phyloP scores from a whole-genome alignment of 2,888 invertebrate species.

The Serripes groenlandicus region DNA sequence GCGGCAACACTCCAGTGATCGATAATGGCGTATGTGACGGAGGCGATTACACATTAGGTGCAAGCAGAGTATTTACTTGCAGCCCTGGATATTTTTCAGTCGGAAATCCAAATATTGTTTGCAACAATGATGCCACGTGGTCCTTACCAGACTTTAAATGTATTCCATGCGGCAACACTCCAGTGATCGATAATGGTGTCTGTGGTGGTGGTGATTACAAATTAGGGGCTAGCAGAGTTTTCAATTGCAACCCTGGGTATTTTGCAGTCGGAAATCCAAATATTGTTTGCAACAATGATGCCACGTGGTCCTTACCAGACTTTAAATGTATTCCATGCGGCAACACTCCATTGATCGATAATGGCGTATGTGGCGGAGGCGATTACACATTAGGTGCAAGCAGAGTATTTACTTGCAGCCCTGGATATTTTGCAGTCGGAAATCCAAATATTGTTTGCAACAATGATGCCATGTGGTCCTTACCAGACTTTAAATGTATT shows the following conservation, averaged over 20 bases:
- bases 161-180: slow-evolving; percentile 38
- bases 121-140: slow-evolving; percentile 30
- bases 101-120: slow-evolving; percentile 41
- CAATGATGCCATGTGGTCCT: slow-evolving; percentile 31
- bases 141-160: slow-evolving; percentile 33
- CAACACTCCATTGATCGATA: slow-evolving; percentile 16
- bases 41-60: slow-evolving; percentile 36
- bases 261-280: slow-evolving; percentile 32
- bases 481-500: slow-evolving; percentile 37
- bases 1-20: slow-evolving; percentile 15
- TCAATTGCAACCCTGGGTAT: slow-evolving; percentile 45
- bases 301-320: slow-evolving; percentile 33
- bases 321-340: slow-evolving; percentile 53
- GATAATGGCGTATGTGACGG: slow-evolving; percentile 33
- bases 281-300: slow-evolving; percentile 32
- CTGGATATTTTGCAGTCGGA: slow-evolving; percentile 48
- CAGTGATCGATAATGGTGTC: slow-evolving; percentile 24
- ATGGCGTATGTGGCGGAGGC: slow-evolving; percentile 31
- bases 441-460: slow-evolving; percentile 36
- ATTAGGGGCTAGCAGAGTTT: slow-evolving; percentile 23
- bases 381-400: slow-evolving; percentile 21
- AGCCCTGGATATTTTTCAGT: slow-evolving; percentile 33
- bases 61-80: slow-evolving; percentile 34
- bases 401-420: slow-evolving; percentile 32
- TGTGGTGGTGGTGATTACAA: slow-evolving; percentile 33